These are phyloP conservation scores for Drosophila neutralis DNA, from an alignment of 2,888 invertebrate genomes.

Conservation along the genomic window DNA sequence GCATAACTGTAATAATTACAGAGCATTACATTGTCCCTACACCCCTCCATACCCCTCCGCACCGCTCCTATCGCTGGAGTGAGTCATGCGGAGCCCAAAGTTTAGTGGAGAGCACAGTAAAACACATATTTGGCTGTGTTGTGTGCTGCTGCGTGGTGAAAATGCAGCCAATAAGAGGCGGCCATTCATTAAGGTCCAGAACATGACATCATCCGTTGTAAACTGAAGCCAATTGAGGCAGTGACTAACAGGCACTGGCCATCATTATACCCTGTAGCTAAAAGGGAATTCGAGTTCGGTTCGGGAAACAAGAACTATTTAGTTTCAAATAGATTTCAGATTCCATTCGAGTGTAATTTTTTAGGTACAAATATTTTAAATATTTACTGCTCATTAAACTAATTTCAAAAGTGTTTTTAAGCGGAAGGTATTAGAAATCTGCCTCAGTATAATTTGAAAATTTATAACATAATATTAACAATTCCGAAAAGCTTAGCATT, in stretches of 20 bases:
- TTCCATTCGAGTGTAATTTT: neutral
- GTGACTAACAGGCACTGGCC: constrained; percentile 7
- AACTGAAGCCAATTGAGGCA: constrained; percentile 1
- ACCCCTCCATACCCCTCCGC: neutral
- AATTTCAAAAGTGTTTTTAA: neutral
- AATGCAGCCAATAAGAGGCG: constrained; percentile 42
- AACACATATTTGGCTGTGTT: constrained; percentile 30
- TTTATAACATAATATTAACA: too few species aligned
- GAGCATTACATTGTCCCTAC: constrained; percentile 4
- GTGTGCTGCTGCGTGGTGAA: constrained; percentile 16
- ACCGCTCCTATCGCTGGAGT: constrained; percentile 9
- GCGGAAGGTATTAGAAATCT: neutral
- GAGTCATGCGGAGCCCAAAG: constrained; percentile 43
- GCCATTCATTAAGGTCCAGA: constrained; percentile 44
- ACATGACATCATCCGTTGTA: constrained; percentile 67
- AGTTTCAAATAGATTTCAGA: neutral
- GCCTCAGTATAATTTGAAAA: too few species aligned
- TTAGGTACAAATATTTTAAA: neutral
- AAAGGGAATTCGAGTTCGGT: neutral
- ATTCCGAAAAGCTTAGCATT: neutral
- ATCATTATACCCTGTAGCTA: neutral
- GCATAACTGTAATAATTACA: constrained; percentile 81
- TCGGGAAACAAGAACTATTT: neutral
- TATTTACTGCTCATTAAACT: neutral
- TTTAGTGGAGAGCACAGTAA: constrained; percentile 12